These are phyloP conservation scores for Pseudanteris insignis DNA, from an alignment of 2,888 invertebrate species.

Conservation along the genomic window DNA sequence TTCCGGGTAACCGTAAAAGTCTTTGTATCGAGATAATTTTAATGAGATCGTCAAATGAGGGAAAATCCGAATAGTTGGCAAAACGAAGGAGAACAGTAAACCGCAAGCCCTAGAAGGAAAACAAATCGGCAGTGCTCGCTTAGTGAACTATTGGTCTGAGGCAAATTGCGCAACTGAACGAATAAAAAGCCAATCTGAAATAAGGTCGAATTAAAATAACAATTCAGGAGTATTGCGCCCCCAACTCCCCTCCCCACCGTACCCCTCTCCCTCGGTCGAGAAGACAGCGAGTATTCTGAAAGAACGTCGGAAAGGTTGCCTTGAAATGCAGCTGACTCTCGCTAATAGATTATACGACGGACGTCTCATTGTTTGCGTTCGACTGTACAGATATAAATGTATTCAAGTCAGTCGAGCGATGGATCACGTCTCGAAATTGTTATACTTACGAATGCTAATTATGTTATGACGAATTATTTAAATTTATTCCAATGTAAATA, in stretches of 20 bases:
- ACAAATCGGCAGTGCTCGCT: conserved; percentile 27
- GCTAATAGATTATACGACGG: conserved; percentile 44
- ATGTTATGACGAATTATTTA: too few species aligned
- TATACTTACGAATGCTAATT: conserved; percentile 10
- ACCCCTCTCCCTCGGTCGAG: too few species aligned
- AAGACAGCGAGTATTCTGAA: conserved; percentile 34
- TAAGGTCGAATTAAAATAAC: conserved; percentile 48
- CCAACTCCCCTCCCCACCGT: too few species aligned
- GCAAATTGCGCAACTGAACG: conserved; percentile 44
- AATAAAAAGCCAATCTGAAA: conserved; percentile 52
- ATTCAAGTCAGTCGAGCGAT: background rate
- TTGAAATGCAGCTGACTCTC: conserved; percentile 33
- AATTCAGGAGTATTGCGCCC: conserved; percentile 31
- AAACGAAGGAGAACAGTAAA: conserved; percentile 7
- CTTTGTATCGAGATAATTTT: conserved; percentile 55
- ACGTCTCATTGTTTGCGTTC: conserved; percentile 17
- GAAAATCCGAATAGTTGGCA: conserved; percentile 12
- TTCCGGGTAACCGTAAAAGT: too few species aligned
- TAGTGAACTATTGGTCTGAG: conserved; percentile 28
- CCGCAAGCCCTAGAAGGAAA: conserved; percentile 26
- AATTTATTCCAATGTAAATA: too few species aligned
- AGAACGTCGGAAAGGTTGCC: conserved; percentile 22
- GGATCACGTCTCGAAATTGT: background rate
- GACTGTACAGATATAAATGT: conserved; percentile 7
- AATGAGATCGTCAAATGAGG: conserved; percentile 55